Percentiles rank a stretch among this genome's conserved stretches.
These are phyloP conservation scores for Seriola quinqueradiata DNA, from an alignment of 2,113 vertebrate genomes.

Conservation along the genomic window DNA sequence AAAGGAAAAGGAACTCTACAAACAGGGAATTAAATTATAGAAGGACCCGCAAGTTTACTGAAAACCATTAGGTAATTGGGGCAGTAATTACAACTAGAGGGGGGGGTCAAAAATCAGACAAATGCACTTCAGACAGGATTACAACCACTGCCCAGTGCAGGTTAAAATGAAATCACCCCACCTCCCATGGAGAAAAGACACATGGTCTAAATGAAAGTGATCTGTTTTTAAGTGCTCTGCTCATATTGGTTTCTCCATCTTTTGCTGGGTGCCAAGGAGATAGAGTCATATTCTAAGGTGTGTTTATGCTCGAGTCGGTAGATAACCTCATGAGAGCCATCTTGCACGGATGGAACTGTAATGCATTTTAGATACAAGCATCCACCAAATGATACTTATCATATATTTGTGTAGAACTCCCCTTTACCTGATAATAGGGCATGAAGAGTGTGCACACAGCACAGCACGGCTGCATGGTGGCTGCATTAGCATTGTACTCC, in stretches of 20 bases:
- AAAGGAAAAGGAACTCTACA: not conserved
- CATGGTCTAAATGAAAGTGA: not conserved
- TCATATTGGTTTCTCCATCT: constrained; percentile 14
- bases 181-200: not conserved
- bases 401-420: constrained; percentile 4
- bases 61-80: not conserved
- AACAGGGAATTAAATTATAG: not conserved
- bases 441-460: constrained; percentile 95
- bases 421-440: constrained; percentile 93
- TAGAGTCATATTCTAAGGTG: not conserved
- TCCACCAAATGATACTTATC: not conserved
- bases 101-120: not conserved
- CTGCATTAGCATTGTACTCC: constrained; percentile 90
- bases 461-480: constrained; percentile 89
- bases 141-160: not conserved
- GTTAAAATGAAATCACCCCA: not conserved
- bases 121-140: not conserved
- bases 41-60: not conserved
- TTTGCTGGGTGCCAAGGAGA: not conserved
- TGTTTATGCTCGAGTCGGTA: not conserved
- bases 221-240: not conserved
- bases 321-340: not conserved
- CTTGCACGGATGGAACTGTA: not conserved
- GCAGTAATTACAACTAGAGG: not conserved
- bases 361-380: not conserved